Evolutionary conservation across 2,888 invertebrate species (phyloP), one percentile per base, ranked within the genome.

Genomic region (Amblyteles armatorius): DNA sequence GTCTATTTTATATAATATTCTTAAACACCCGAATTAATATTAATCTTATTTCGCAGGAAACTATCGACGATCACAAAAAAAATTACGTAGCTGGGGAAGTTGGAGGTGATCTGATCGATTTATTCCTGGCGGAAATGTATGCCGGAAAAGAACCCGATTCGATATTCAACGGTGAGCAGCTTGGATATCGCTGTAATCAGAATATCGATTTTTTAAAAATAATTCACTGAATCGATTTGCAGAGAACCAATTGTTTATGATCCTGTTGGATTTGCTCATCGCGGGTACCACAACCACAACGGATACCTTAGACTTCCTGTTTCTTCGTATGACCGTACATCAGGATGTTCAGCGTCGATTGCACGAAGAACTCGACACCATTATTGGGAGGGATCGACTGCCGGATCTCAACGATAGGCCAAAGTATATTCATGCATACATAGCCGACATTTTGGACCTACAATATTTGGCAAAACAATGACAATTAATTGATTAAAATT

Each of bases 211-310:
- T 36, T 40, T 19, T 16, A 0, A 13, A 0, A 4, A 26, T 33
- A 73, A 73, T 44, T 16, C 16, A 0, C 3, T 48, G 13, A 16
- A 82, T 79, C 87, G 60, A 33, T 93, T 95, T 92, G 91, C 93
- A 95, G 96, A 96, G 81, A 95, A 95, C 5, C 96, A 96, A 90
- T 91, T 97, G 73, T 93, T 96, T 4, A 95, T 96, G 95, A 94
- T 96, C 4, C 95, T 96, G 87, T 90, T 96, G 79, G 97, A 97
- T 91, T 94, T 97, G 67, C 96, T 97, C 88, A 95, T 97, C 88
- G 96, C 96, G 5, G 96, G 96, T 2, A 94, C 95, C 0, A 95
- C 95, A 87, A 96, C 96, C 0, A 96, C 96, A 0, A 95, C 96
- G 82, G 95, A 94, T 52, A 96, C 96, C 0, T 91, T 97, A 19